Conservation (phyloP, 2,113 vertebrate species). For the Galeopterus variegatus region DNA sequence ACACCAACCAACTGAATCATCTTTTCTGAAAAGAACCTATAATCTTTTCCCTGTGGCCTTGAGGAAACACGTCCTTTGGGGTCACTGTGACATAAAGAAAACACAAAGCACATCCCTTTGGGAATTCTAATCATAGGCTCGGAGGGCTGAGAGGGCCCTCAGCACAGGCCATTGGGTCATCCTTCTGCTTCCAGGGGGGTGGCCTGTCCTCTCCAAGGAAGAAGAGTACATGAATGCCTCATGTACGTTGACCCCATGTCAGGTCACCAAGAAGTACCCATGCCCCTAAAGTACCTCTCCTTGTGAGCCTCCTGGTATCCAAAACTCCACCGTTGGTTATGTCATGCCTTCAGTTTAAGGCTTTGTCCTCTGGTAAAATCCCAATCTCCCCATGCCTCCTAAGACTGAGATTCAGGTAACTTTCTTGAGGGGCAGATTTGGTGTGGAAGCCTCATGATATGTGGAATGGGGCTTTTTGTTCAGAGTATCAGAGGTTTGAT, state of each 20-base stretch:
- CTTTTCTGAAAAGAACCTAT: neutral
- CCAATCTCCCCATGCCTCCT: neutral
- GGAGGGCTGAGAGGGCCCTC: neutral
- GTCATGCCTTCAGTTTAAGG: too few relatives aligned
- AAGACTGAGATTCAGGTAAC: neutral
- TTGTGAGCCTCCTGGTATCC: too few relatives aligned
- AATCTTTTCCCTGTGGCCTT: neutral
- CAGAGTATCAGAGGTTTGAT: neutral
- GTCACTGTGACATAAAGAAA: neutral
- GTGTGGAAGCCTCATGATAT: neutral
- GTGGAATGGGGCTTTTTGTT: neutral
- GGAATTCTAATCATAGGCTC: neutral
- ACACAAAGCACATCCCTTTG: neutral
- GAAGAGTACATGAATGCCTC: neutral
- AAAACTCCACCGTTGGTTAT: neutral
- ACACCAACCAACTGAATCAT: too few relatives aligned
- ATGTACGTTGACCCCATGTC: neutral
- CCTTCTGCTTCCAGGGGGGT: neutral
- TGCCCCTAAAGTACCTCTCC: neutral
- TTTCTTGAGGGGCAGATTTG: neutral
- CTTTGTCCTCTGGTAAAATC: neutral
- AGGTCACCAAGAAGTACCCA: neutral
- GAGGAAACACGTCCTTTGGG: neutral
- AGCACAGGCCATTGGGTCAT: neutral
- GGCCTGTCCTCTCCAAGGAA: neutral